Conservation (phyloP, 2,113 vertebrate species). For the Campylomormyrus tamandua region DNA sequence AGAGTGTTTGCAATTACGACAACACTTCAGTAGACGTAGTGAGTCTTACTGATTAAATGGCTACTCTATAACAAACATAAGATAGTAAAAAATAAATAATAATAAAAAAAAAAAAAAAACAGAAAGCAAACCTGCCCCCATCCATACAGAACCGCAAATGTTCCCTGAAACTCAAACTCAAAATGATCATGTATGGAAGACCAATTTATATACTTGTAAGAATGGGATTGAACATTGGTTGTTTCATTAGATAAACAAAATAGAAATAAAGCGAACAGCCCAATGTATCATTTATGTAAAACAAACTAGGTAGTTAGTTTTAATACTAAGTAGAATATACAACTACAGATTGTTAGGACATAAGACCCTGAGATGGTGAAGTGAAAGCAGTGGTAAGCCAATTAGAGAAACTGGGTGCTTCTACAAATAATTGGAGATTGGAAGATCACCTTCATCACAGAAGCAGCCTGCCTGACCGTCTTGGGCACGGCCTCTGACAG, state of each 20-base stretch:
- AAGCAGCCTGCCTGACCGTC: constrained; percentile 57
- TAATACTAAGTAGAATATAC: not conserved
- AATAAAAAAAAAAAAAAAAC: not conserved
- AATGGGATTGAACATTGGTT: not conserved
- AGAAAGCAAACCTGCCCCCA: not conserved
- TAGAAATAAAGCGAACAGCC: not conserved
- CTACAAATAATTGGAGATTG: not conserved
- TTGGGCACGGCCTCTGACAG: constrained; percentile 58
- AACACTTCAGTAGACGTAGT: not conserved
- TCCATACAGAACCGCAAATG: not conserved
- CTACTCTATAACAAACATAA: not conserved
- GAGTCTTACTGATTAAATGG: not conserved
- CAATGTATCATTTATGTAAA: not conserved
- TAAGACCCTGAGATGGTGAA: not conserved
- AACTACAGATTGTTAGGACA: not conserved
- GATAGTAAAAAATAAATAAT: no score
- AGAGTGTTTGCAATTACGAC: not conserved
- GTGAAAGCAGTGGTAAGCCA: not conserved
- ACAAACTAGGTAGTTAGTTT: not conserved
- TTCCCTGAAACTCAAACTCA: not conserved
- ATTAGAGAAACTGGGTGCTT: not conserved
- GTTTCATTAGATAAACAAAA: not conserved
- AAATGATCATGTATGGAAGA: not conserved
- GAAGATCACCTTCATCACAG: constrained; percentile 71
- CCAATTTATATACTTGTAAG: not conserved